Evolutionary conservation across 2,797 vertebrate genomes (phyloP).

Genomic region (Bradypus variegatus): DNA sequence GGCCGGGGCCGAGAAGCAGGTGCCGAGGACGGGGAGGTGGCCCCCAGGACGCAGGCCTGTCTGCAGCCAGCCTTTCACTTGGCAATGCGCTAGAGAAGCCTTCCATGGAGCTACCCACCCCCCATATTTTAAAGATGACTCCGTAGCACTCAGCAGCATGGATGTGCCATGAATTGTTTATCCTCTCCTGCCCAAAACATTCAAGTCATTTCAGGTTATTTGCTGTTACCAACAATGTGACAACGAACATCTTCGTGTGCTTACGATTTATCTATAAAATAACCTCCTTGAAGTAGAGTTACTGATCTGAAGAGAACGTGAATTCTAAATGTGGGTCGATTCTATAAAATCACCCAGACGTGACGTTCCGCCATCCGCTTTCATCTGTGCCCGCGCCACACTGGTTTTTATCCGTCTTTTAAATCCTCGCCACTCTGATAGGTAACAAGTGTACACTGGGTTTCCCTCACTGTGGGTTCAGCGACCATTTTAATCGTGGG

Average conservation of each 20-base stretch:
- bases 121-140: background rate
- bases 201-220: background rate
- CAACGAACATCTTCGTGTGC: background rate
- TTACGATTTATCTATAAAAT: background rate
- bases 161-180: background rate
- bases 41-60: background rate
- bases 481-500: background rate
- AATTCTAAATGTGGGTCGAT: background rate
- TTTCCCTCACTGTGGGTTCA: background rate
- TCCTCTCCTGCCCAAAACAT: background rate
- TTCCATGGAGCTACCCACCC: background rate
- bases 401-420: background rate
- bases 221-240: background rate
- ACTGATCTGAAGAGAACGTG: background rate
- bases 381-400: background rate
- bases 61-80: background rate
- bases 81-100: background rate
- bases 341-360: background rate
- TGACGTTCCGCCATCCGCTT: background rate
- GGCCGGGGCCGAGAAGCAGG: no score
- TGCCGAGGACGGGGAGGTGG: background rate
- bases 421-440: background rate
- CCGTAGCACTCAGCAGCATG: background rate
- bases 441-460: background rate
- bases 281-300: background rate